These are phyloP conservation scores for Telmatochromis sp. DNA, from an alignment of 2,113 vertebrate species.

Conservation along the genomic window DNA sequence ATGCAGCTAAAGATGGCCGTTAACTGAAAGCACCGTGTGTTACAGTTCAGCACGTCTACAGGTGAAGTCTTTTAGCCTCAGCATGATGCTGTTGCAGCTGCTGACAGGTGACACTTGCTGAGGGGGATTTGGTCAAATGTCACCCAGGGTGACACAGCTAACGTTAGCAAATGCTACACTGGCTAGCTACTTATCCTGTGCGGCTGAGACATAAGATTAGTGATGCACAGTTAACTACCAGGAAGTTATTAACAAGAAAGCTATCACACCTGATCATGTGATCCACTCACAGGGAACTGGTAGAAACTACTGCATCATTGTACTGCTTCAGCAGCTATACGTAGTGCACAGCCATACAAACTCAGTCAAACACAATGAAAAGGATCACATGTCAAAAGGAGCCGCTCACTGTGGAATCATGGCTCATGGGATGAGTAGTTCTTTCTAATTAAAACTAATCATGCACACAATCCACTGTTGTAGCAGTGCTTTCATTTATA, in stretches of 20 bases:
- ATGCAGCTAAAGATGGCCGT: background rate
- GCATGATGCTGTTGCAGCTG: background rate
- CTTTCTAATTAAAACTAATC: background rate
- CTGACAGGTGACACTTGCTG: background rate
- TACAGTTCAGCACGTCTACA: background rate
- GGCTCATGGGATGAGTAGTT: background rate
- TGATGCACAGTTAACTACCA: background rate
- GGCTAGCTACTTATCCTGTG: background rate
- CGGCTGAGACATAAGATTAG: background rate
- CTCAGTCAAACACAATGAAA: background rate
- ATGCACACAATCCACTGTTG: background rate
- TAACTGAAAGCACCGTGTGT: background rate
- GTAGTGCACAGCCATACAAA: background rate
- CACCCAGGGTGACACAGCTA: background rate
- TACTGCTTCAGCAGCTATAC: background rate
- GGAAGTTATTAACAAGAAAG: background rate
- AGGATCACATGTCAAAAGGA: background rate
- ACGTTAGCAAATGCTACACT: background rate
- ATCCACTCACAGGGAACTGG: background rate
- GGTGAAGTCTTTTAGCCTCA: background rate
- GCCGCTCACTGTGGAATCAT: background rate
- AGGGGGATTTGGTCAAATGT: background rate
- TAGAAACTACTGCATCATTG: background rate
- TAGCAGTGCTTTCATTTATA: background rate
- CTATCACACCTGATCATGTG: background rate